These are phyloP conservation scores for Andrena cerasifolii DNA, from an alignment of 1,140 invertebrate species.

Conservation along the genomic window DNA sequence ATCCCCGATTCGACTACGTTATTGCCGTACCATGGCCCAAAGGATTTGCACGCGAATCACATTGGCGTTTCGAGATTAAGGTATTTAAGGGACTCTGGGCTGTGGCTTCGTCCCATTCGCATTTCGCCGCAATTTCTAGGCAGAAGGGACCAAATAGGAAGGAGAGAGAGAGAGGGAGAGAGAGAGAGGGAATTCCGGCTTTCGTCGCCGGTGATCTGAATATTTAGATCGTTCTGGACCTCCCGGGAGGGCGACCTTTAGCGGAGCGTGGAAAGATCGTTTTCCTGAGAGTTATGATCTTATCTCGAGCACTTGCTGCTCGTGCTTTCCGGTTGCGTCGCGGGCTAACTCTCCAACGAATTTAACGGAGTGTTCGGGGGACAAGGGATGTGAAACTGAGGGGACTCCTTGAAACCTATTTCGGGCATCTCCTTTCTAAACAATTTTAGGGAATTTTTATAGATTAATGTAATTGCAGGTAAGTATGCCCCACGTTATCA, in stretches of 20 bases:
- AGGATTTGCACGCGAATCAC: slow-evolving; percentile 51
- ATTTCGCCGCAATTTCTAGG: slow-evolving; percentile 50
- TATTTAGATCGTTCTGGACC: slow-evolving; percentile 67
- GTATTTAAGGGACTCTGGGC: slow-evolving; percentile 49
- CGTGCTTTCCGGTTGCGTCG: slow-evolving; percentile 5
- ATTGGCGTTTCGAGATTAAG: slow-evolving; percentile 58
- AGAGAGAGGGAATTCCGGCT: neutral
- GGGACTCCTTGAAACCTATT: too few species aligned
- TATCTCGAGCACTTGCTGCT: slow-evolving; percentile 46
- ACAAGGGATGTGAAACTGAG: neutral
- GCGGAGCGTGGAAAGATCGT: slow-evolving; percentile 46
- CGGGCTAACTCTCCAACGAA: neutral
- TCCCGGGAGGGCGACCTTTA: slow-evolving; percentile 42
- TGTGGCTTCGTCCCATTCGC: slow-evolving; percentile 2
- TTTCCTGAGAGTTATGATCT: slow-evolving; percentile 54
- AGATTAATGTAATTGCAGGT: too few species aligned
- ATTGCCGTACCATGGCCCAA: slow-evolving; percentile 10
- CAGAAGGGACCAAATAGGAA: neutral
- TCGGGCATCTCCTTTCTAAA: too few species aligned
- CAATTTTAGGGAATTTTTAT: too few species aligned
- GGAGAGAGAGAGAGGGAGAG: neutral
- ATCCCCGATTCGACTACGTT: slow-evolving; percentile 4
- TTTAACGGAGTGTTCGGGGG: neutral
- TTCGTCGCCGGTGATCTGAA: slow-evolving; percentile 57
- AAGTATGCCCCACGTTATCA: too few species aligned